Base-by-base conservation (phyloP, 2,888 invertebrate genomes). In the Acanthosoma haemorrhoidale region DNA sequence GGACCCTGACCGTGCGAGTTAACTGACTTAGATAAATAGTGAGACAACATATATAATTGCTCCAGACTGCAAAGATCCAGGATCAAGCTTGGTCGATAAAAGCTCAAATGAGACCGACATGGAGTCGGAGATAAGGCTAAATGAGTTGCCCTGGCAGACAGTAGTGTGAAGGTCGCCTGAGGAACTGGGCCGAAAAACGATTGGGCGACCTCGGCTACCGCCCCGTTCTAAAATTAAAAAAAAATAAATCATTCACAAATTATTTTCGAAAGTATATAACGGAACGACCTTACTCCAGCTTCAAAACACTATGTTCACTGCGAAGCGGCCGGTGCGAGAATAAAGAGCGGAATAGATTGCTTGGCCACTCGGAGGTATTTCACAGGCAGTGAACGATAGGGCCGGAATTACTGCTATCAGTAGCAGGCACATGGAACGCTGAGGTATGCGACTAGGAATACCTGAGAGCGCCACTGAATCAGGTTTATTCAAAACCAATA, bases 181-280 rank as follows among this genome's bases (percentile, higher is more conserved):
- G n/a, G n/a, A 25, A 25, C 51, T 51, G 51, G 51, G 51, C 51
- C 51, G 51, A 51, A 51, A 25, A 51, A 51, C 13, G 51, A 51
- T 25, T 51, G 51, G 21, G 25, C n/a, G 51, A 51, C 51, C 51
- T 51, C 51, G 25, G n/a, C n/a, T 51, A 25, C 4, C 13, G n/a
- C n/a, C 25, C 51, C 51, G 25, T 51, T 51, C 51, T 51, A 51
- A 51, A 51, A 51, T 51, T 51, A 51, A 25, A 51, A 51, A 43
- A 51, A 51, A 51, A 51, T 51, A 51, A 2, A 51, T 29, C 51
- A 29, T 51, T 25, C 51, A 51, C 51, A 51, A 51, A 51, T 51
- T 25, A 51, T 51, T 51, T 51, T 51, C 51, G 51, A 51, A 51
- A 51, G 51, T 51, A 51, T 51, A 21, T 25, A 18, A 5, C 51